Evolutionary conservation across 2,888 invertebrate genomes (phyloP), one percentile per base, ranked within the genome.

Genomic region (Sympetrum striolatum): DNA sequence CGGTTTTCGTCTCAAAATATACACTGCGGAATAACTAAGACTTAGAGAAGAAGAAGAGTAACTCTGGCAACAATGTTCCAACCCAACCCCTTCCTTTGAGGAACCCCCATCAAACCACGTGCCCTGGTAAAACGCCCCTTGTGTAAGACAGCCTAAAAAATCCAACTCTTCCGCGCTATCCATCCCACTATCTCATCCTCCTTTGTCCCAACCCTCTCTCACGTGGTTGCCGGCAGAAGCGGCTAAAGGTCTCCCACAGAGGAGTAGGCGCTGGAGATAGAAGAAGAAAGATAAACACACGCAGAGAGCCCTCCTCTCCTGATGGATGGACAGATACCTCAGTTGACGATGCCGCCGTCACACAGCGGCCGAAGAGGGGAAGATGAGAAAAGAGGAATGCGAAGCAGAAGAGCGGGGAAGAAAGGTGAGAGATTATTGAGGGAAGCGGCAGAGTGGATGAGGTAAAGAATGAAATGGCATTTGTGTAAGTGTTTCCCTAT

Each of bases 281-380:
- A 82, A 82, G 82, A 44, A 82, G 58, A 18, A 82, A 82, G 82
- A 82, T 82, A 82, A 82, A 82, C 82, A 82, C 82, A 58, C 82
- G 53, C 53, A 35, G 53, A 58, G 82, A 35, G 31, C 35, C 58
- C 31, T 48, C 31, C 53, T 25, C 39, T 53, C 31, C 82, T 82
- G 82, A 82, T 82, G 82, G 82, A 82, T 82, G 82, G 58, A 35
- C 82, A 35, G 35, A 58, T 82, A 53, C 58, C 82, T 48, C 58
- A 6, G 58, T 82, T 82, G 82, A 82, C 35, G 82, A 82, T 82
- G 82, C 82, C 82, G 82, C 82, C 53, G 25, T 48, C 53, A 6
- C 18, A 22, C 53, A 15, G 53, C 31, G 53, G 81, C 12, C 44
- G 53, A 5, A 6, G 53, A 10, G 8, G n/a, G 39, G 44, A 10